Percentiles rank a stretch among this genome's conserved stretches.
Evolutionary conservation across 1,140 invertebrate genomes (phyloP).

Genomic region (Lordiphosa clarofinis): DNA sequence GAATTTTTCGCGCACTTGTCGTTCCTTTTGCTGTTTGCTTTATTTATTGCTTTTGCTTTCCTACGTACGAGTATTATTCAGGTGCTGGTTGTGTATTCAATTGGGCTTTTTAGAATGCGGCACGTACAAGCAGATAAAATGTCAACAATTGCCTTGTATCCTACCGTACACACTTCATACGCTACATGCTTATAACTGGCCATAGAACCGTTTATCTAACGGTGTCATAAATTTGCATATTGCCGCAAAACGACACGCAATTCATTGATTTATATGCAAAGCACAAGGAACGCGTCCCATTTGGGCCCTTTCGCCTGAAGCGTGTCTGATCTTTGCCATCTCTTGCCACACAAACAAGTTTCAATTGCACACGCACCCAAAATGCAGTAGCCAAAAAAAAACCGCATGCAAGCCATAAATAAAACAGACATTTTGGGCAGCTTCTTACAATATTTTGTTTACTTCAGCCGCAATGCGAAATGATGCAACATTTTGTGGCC

Average conservation of each 20-base stretch:
- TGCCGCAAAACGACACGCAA: constrained; percentile 20
- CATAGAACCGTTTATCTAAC: constrained; percentile 46
- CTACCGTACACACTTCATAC: constrained; percentile 3
- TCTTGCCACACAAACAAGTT: constrained; percentile 17
- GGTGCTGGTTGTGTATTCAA: constrained; percentile 12
- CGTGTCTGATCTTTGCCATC: constrained; percentile 3
- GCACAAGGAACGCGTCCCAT: constrained; percentile 1
- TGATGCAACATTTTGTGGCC: constrained; percentile 42
- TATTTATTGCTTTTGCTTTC: constrained; percentile 29
- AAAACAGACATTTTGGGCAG: constrained; percentile 32
- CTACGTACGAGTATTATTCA: neutral
- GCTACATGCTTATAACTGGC: constrained; percentile 20
- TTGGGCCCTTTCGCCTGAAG: neutral
- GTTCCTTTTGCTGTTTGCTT: constrained; percentile 11
- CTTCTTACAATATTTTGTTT: constrained; percentile 15
- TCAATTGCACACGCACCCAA: constrained; percentile 2
- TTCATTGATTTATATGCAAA: constrained; percentile 22
- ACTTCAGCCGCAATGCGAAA: constrained; percentile 36
- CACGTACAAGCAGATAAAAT: constrained; percentile 49
- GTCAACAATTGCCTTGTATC: constrained; percentile 28
- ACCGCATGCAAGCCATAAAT: constrained; percentile 36
- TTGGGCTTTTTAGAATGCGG: constrained; percentile 12
- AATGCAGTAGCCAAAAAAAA: constrained; percentile 41
- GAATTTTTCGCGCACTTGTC: constrained; percentile 47
- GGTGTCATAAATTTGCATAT: constrained; percentile 38